Conservation (phyloP, 2,888 invertebrate species). For the Odontocerum albicorne region DNA sequence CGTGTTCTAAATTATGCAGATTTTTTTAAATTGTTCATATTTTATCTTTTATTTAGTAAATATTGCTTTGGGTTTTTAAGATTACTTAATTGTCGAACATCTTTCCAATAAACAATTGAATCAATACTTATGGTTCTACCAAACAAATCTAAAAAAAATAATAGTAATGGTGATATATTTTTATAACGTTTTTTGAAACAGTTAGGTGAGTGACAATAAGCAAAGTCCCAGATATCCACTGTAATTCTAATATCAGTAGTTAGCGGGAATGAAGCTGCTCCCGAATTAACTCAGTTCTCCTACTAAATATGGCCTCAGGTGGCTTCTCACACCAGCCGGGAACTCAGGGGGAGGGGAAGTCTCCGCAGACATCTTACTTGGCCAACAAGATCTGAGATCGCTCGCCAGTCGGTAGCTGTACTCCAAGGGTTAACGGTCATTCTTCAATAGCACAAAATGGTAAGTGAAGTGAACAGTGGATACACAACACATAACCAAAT, state of each 20-base stretch:
- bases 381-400: conserved; percentile 1
- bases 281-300: conserved; percentile 25
- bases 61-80: too few species aligned
- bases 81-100: too few species aligned
- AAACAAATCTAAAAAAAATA: too few species aligned
- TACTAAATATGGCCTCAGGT: conserved; percentile 35
- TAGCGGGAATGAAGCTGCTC: conserved; percentile 15
- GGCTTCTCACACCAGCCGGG: conserved; percentile 6
- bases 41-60: too few species aligned
- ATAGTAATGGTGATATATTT: too few species aligned
- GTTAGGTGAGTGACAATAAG: too few species aligned
- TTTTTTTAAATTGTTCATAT: too few species aligned
- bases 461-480: conserved; percentile 23
- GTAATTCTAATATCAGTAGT: not conserved
- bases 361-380: conserved; percentile 6
- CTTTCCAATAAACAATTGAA: too few species aligned
- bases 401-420: conserved; percentile 33
- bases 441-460: conserved; percentile 36
- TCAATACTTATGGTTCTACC: too few species aligned
- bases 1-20: too few species aligned
- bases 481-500: conserved; percentile 8
- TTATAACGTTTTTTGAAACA: too few species aligned
- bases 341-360: conserved; percentile 5
- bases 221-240: conserved; percentile 10
- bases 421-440: conserved; percentile 33